phyloP scores from a whole-genome alignment of 2,888 invertebrate species.

The Leucozona laternaria region DNA sequence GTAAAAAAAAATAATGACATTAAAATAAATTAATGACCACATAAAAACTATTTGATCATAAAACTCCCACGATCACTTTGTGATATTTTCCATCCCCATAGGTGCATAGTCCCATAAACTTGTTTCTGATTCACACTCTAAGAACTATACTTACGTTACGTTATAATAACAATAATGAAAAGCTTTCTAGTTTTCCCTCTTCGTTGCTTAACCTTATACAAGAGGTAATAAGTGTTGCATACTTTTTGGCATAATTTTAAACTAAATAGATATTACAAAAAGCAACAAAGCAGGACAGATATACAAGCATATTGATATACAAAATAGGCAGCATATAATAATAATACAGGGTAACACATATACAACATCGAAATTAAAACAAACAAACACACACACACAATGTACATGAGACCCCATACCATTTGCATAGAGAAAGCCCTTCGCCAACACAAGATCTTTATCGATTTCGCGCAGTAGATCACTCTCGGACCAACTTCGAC shows the following conservation, averaged over 20 bases:
- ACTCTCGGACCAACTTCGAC: constrained; percentile 83
- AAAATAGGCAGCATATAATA: neutral
- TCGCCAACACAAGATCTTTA: constrained; percentile 85
- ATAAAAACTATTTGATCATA: constrained; percentile 28
- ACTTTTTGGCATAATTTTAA: constrained; percentile 47
- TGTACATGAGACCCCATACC: constrained; percentile 78
- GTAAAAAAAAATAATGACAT: constrained; percentile 47
- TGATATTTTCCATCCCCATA: neutral
- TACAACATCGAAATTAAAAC: constrained; percentile 8
- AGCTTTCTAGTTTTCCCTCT: neutral
- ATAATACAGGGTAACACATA: constrained; percentile 4
- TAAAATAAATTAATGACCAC: constrained; percentile 40
- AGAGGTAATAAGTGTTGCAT: constrained; percentile 55
- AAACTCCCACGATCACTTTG: constrained; percentile 3
- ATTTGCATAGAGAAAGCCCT: constrained; percentile 86
- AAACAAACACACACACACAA: neutral
- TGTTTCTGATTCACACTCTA: neutral
- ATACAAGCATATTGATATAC: constrained; percentile 14
- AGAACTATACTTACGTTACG: constrained; percentile 10
- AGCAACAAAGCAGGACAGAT: constrained; percentile 22
- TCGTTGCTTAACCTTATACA: neutral
- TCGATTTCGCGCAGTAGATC: constrained; percentile 88
- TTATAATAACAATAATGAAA: neutral
- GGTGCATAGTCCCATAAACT: neutral
- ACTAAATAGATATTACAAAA: neutral